phyloP scores from a whole-genome alignment of 2,113 vertebrate species.

The Poecilia latipinna region DNA sequence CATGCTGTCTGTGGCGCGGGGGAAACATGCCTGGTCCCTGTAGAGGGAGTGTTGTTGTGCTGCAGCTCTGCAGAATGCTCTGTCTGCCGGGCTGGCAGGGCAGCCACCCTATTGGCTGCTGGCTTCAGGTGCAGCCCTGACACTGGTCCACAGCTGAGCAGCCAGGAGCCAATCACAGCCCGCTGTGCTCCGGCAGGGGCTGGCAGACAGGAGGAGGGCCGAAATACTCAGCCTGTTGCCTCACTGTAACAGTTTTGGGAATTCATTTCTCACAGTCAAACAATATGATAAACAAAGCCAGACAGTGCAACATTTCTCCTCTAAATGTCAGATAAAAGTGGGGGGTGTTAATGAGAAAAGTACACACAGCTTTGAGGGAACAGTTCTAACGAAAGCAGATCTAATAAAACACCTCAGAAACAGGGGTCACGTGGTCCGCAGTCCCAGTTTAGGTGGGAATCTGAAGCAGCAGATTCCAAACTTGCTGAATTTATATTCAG shows the following conservation, averaged over 20 bases:
- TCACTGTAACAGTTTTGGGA: constrained; percentile 11
- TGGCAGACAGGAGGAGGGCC: constrained; percentile 7
- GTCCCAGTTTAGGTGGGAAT: background rate
- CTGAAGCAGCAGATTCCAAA: too few relatives aligned
- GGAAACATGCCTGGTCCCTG: too few relatives aligned
- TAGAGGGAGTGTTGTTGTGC: background rate
- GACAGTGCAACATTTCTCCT: background rate
- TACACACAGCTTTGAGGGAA: background rate
- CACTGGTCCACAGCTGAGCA: constrained; percentile 38
- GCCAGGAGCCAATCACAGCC: constrained; percentile 51
- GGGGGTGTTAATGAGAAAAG: background rate
- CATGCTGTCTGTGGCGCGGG: too few relatives aligned
- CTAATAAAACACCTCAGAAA: background rate
- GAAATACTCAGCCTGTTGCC: background rate
- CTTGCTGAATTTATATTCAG: background rate
- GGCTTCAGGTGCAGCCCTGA: constrained; percentile 54
- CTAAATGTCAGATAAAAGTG: background rate
- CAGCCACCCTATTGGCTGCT: constrained; percentile 49
- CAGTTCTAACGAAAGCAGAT: background rate
- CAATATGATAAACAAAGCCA: background rate
- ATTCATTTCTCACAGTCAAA: background rate
- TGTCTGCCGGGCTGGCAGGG: background rate
- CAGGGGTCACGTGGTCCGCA: background rate
- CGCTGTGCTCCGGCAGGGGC: constrained; percentile 3
- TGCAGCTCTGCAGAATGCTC: background rate